Evolutionary conservation across 2,113 vertebrate species (phyloP).

Genomic region (Corvus moneduloides): DNA sequence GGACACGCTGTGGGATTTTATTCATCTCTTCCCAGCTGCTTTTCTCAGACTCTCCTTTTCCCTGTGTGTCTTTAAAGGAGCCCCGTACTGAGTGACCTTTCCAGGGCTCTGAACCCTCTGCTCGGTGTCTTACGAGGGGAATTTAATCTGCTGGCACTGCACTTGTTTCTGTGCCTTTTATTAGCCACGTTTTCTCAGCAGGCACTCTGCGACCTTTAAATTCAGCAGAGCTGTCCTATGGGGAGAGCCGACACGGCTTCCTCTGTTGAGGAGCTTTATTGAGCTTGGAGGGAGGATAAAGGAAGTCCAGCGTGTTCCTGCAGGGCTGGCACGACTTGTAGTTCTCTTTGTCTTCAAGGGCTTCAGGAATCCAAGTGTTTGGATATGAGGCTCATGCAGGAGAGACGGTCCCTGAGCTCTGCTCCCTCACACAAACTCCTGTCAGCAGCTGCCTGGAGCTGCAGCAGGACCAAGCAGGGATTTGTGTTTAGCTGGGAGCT

Average conservation of each 20-base stretch:
- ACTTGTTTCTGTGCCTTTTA: slow-evolving; percentile 58
- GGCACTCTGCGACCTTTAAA: slow-evolving; percentile 53
- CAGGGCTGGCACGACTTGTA: neutral
- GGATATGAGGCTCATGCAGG: neutral
- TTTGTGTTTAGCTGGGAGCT: neutral
- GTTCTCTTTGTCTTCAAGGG: neutral
- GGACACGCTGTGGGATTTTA: neutral
- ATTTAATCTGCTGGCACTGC: slow-evolving; percentile 56
- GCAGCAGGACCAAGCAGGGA: neutral
- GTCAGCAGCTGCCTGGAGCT: neutral
- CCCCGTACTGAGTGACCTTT: slow-evolving; percentile 40
- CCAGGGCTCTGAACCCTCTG: neutral
- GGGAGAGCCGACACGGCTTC: neutral
- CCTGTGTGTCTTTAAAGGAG: neutral
- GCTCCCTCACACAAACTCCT: neutral
- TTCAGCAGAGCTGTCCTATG: neutral
- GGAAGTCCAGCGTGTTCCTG: neutral
- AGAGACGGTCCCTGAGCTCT: neutral
- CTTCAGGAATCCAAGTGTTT: neutral
- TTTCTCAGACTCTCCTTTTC: neutral
- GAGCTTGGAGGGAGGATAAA: neutral
- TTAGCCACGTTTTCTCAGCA: slow-evolving; percentile 29
- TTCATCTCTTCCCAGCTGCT: neutral
- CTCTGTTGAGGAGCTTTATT: neutral
- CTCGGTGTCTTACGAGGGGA: slow-evolving; percentile 5